phyloP scores from a whole-genome alignment of 2,888 invertebrate genomes.

The Norana najaformis region DNA sequence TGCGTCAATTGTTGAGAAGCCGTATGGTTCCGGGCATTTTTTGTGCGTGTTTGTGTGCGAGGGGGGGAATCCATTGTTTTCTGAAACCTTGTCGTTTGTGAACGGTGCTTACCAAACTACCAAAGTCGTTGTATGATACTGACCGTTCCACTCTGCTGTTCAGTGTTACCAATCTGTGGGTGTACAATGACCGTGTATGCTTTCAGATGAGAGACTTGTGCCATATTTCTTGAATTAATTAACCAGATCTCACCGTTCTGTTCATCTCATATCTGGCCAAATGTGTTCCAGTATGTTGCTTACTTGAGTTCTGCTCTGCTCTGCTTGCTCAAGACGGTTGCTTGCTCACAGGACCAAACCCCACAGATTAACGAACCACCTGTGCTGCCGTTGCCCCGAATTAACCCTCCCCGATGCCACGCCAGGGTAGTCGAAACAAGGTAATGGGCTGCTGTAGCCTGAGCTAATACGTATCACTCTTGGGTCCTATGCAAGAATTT shows the following conservation, averaged over 20 bases:
- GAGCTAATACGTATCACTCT: slow-evolving; percentile 4
- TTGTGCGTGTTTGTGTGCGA: background rate
- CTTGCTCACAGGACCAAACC: background rate
- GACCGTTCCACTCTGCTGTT: background rate
- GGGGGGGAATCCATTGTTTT: background rate
- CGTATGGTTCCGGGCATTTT: slow-evolving; percentile 3
- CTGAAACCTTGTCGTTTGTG: background rate
- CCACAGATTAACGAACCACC: background rate
- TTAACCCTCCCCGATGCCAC: background rate
- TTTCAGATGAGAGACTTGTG: background rate
- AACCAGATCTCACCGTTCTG: background rate
- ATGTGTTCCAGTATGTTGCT: background rate
- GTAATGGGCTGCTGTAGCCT: slow-evolving; percentile 16
- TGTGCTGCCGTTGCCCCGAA: background rate
- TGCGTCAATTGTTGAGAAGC: background rate
- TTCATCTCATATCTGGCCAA: background rate
- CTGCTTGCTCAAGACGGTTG: background rate
- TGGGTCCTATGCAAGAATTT: slow-evolving; percentile 23
- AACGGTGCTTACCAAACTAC: background rate
- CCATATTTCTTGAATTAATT: background rate
- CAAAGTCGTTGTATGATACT: background rate
- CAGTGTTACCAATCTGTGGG: background rate
- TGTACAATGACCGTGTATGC: background rate
- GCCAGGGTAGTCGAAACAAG: slow-evolving; percentile 22
- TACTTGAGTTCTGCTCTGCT: background rate